Evolutionary conservation across 2,888 invertebrate genomes (phyloP).

Genomic region (Noctua comes): DNA sequence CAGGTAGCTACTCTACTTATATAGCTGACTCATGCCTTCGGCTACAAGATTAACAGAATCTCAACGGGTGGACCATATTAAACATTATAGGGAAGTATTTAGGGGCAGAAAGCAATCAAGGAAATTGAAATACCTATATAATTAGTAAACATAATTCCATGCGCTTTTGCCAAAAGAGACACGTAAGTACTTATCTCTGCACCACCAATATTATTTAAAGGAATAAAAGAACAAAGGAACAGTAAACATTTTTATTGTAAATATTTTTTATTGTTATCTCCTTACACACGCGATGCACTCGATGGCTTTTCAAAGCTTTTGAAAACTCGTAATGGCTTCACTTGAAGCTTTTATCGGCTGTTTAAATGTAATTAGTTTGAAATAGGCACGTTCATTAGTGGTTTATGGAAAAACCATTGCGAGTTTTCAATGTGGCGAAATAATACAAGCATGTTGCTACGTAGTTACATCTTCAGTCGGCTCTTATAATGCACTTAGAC

Average conservation of each 20-base stretch:
- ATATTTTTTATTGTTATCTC: constrained; percentile 88
- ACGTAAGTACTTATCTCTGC: background rate
- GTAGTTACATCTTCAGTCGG: constrained; percentile 81
- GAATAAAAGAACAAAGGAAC: constrained; percentile 84
- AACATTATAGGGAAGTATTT: background rate
- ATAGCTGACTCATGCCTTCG: background rate
- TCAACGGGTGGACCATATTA: background rate
- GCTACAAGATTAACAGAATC: background rate
- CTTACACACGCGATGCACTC: constrained; percentile 86
- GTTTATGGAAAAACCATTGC: constrained; percentile 71
- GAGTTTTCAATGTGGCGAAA: constrained; percentile 78
- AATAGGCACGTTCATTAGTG: constrained; percentile 73
- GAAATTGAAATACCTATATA: background rate
- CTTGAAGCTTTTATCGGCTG: constrained; percentile 48
- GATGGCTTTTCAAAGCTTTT: constrained; percentile 79
- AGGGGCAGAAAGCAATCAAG: background rate
- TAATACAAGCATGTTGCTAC: constrained; percentile 78
- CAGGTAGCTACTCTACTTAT: background rate
- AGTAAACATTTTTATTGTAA: constrained; percentile 90
- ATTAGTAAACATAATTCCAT: background rate
- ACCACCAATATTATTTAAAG: constrained; percentile 10
- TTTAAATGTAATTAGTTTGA: constrained; percentile 54
- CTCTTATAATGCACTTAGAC: constrained; percentile 82
- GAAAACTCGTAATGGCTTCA: constrained; percentile 75
- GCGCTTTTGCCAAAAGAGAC: background rate